Percentiles rank a stretch among this genome's conserved stretches.
phyloP scores from a whole-genome alignment of 2,888 invertebrate genomes.

The Imbricaverruca yamaguchii region DNA sequence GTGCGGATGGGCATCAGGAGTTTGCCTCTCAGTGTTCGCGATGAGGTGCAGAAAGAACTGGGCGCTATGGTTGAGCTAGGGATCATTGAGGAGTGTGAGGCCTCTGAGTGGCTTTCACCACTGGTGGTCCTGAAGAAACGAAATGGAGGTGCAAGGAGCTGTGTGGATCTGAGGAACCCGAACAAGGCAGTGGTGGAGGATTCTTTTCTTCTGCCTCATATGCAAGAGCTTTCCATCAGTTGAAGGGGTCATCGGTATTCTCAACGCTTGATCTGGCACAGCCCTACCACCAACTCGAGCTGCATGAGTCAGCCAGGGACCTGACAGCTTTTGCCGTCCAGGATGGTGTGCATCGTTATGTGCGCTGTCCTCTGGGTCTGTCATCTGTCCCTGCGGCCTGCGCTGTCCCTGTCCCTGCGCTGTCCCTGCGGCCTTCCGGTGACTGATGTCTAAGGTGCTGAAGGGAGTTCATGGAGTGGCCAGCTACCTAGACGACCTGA shows the following conservation, averaged over 20 bases:
- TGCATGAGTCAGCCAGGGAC: neutral
- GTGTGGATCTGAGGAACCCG: neutral
- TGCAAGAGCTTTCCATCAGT: neutral
- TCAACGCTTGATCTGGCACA: neutral
- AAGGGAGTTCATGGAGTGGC: too few species aligned
- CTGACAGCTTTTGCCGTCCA: neutral
- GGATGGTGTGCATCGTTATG: neutral
- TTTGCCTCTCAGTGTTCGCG: too few species aligned
- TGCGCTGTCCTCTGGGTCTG: neutral
- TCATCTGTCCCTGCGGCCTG: neutral
- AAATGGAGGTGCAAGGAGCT: neutral
- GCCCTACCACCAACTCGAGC: neutral
- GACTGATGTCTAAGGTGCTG: too few species aligned
- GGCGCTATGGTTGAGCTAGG: neutral
- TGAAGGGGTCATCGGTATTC: neutral
- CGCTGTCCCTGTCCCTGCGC: too few species aligned
- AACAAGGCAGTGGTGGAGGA: neutral
- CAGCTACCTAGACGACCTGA: neutral
- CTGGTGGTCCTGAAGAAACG: neutral
- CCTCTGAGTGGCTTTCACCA: neutral
- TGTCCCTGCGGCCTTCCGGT: too few species aligned
- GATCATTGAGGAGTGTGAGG: neutral
- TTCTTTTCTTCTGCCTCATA: neutral
- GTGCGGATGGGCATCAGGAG: too few species aligned
- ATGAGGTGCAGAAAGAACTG: neutral